Evolutionary conservation across 2,888 invertebrate species (phyloP), one percentile per base, ranked within the genome.

Genomic region (Synanthedon tipuliformis): DNA sequence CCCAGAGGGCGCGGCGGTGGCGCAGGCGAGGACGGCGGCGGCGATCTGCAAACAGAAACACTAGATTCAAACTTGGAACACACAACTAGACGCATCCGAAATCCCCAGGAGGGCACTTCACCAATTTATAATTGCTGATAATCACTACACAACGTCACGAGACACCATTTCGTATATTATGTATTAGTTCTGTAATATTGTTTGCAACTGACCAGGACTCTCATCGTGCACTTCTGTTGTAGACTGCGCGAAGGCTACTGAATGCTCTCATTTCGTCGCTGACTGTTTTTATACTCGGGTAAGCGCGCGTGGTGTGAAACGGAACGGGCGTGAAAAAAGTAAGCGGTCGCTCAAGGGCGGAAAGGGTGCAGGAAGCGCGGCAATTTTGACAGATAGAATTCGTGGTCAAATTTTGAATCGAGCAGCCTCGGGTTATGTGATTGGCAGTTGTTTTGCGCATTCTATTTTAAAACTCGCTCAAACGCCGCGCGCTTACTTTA

Each of bases 221-320:
- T 82, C 85, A 87, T 86, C 83, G 67, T 85, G 86, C 83, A 86
- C 82, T 87, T 87, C 87, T 81, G 82, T 83, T 64, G 71, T 78
- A 81, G 87, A 87, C 87, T 87, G 86, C 87, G 67, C 83, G 83
- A 80, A 75, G 76, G 85, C 87, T 86, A 87, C 86, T 87, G 87
- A 85, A 72, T 85, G 81, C 72, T 79, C 75, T 78, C 75, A 72
- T 77, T 82, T 74, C 69, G 81, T 69, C 63, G 75, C 61, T 65
- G 69, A 55, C 61, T 59, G 73, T 75, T 78, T 87, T 85, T 86
- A 87, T 87, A 86, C 71, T 71, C 58, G 62, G 59, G 10, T 34
- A 34, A 62, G 63, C 61, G 72, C 59, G 68, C 66, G 75, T 67
- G 71, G 73, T 75, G 71, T 67, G 72, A 78, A 79, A 73, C 78